Evolutionary conservation across 2,113 vertebrate genomes (phyloP), one percentile per base, ranked within the genome.

Genomic region (Abramis brama): DNA sequence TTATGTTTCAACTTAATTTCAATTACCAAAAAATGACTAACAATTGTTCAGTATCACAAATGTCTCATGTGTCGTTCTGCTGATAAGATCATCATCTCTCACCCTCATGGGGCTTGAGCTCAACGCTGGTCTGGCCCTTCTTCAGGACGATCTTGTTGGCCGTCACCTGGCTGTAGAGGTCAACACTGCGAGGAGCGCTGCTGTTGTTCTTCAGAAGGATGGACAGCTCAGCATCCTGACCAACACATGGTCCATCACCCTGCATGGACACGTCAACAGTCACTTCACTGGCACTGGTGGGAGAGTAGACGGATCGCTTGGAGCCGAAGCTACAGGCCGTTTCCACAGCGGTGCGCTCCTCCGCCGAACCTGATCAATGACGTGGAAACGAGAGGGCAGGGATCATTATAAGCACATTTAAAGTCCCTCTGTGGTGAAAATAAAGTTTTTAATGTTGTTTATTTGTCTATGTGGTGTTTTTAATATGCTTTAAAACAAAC

Each of bases 271-370:
- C 87, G 0, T 94, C 82, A 25, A 97, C 21, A 19, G 87, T 81
- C n/a, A 95, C 86, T 0, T 97, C 97, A 77, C 94, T 19, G 45
- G 86, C 0, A 90, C 87, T 87, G 9, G 92, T 86, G 33, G 80
- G 73, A 2, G 92, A 87, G 2, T 94, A 97, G 39, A 92, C 88
- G 1, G 91, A 90, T 2, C 94, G 92, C 82, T 96, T 97, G 91
- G 95, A 94, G 82, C 97, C 97, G 0, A 96, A 96, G 11, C 94
- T 89, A 1, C 94, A 94, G 0, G 97, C 97, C 0, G 94, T 97
- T 87, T 96, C 95, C 68, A 98, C 97, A 0, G 97, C 95, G 3
- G 94, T 95, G 55, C 97, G 94, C 82, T 97, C 97, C 6, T 91
- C 93, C 0, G 93, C 93, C 1, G 93, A 83, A n/a, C 91, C 95